These are phyloP conservation scores for Collichthys lucidus DNA, from an alignment of 2,113 vertebrate species.

Conservation along the genomic window DNA sequence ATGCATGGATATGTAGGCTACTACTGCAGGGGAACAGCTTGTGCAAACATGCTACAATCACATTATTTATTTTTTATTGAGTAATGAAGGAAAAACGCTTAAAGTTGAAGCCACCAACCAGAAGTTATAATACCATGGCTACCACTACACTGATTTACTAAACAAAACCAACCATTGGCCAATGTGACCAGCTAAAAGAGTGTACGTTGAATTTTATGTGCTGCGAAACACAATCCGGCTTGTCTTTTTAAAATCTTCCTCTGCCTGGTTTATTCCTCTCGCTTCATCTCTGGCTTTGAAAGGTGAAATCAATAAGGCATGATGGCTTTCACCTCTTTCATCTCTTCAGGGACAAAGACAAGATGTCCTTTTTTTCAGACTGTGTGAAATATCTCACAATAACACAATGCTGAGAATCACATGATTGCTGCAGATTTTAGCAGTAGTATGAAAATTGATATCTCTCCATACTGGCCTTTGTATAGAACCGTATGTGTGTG, in stretches of 20 bases:
- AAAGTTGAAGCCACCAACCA: background rate
- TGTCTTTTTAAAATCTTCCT: slow-evolving; percentile 15
- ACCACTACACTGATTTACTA: no score
- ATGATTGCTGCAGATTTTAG: background rate
- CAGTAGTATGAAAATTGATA: background rate
- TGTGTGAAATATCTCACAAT: slow-evolving; percentile 11
- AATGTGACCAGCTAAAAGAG: background rate
- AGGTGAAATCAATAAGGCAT: slow-evolving; percentile 47
- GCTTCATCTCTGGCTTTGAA: slow-evolving; percentile 43
- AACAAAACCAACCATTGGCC: background rate
- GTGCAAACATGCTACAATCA: background rate
- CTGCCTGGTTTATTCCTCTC: slow-evolving; percentile 10
- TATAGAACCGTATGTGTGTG: background rate
- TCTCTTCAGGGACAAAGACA: slow-evolving; percentile 49
- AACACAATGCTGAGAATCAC: slow-evolving; percentile 8
- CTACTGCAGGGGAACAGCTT: background rate
- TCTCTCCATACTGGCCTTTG: background rate
- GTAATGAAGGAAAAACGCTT: slow-evolving; percentile 18
- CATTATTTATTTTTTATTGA: background rate
- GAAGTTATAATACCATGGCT: no score
- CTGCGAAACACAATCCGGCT: background rate
- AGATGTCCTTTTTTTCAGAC: slow-evolving; percentile 30
- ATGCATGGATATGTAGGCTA: slow-evolving; percentile 23
- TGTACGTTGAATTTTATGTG: background rate
- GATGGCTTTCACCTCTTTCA: slow-evolving; percentile 39